Evolutionary conservation across 1,140 invertebrate genomes (phyloP), one percentile per base, ranked within the genome.

Genomic region (Cydia splendana): DNA sequence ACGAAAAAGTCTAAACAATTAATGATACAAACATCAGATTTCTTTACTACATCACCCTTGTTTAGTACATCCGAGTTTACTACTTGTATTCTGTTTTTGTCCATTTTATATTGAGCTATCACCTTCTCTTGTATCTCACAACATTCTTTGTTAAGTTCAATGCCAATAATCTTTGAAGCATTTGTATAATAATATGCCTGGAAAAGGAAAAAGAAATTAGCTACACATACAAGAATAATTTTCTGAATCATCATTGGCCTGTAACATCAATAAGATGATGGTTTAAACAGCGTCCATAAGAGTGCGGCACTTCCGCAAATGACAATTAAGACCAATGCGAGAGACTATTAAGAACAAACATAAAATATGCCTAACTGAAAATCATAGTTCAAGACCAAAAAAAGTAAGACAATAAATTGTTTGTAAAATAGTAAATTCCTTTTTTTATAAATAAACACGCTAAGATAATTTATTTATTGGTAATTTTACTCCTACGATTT

Each of bases 101-200:
- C 83, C 90, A 95, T 90, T 65, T 93, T 89, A 80, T 94, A 95
- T 87, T 96, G 94, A 4, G 89, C 81, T 57, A 96, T 90, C 20
- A 96, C 94, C 20, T 94, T 93, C 67, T 94, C 89, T 87, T 96
- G 95, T 9, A 96, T 81, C 57, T 95, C 87, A 86, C 95, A 96
- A 45, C 95, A 95, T 77, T 96, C 95, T 82, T 94, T 89, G 82
- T 96, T 96, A 81, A 96, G 95, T 94, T 97, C 96, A 38, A 97
- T 93, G 7, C 96, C 96, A 80, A 95, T 93, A 73, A 97, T 95
- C 81, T 90, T 93, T 42, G 87, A 84, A 34, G 94, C 94, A 85
- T 94, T 94, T 34, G 95, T 95, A 67, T 95, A 95, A 78, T 95
- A 91, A 83, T 96, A 95, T 57, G 95, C 95, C 96, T 96, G 85